phyloP scores from a whole-genome alignment of 2,797 vertebrate species.

The Somateria mollissima region DNA sequence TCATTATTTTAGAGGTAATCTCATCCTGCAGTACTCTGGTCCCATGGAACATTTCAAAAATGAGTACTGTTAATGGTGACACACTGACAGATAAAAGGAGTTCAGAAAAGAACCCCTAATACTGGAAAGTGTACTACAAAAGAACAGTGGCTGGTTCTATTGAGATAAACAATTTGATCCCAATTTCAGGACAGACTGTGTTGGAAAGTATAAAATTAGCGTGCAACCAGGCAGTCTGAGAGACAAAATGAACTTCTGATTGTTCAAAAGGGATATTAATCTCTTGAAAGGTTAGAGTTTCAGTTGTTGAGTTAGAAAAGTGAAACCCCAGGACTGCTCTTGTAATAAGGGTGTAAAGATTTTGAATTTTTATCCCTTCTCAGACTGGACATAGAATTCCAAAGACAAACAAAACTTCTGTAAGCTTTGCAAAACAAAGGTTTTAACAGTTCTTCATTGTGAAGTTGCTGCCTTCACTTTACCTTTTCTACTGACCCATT shows the following conservation, averaged over 20 bases:
- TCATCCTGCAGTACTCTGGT: background rate
- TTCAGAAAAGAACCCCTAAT: slow-evolving; percentile 31
- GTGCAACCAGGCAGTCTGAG: background rate
- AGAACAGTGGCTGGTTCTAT: background rate
- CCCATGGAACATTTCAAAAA: background rate
- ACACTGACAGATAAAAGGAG: slow-evolving; percentile 41
- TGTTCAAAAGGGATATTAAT: background rate
- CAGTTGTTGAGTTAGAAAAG: background rate
- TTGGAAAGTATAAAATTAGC: background rate
- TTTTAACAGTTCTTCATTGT: background rate
- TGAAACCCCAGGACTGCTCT: background rate
- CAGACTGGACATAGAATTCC: background rate
- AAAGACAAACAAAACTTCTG: background rate
- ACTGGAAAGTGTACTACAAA: background rate
- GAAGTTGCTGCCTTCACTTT: background rate
- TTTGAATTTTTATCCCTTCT: background rate
- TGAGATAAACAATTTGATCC: background rate
- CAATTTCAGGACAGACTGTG: background rate
- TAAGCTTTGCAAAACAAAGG: background rate
- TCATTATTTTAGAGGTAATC: slow-evolving; percentile 50
- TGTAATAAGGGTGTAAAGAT: background rate
- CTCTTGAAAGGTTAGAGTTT: background rate
- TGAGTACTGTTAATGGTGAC: background rate
- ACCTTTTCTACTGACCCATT: background rate
- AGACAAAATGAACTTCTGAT: background rate